phyloP scores from a whole-genome alignment of 2,888 invertebrate genomes.

The Tenthredo amoena region DNA sequence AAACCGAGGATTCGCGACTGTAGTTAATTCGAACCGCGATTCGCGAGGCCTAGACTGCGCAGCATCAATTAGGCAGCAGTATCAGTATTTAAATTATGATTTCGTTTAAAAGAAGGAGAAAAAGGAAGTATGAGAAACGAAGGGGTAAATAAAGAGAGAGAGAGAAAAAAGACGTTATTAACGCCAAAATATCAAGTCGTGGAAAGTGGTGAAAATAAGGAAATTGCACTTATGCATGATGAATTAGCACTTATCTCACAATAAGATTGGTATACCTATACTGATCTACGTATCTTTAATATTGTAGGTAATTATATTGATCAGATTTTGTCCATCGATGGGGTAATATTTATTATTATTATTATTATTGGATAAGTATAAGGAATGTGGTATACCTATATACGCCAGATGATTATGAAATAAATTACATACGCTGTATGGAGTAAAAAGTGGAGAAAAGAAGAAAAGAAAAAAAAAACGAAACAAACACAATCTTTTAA shows the following conservation, averaged over 20 bases:
- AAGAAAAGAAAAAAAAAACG: background rate
- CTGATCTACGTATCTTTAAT: background rate
- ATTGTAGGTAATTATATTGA: background rate
- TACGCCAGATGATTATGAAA: background rate
- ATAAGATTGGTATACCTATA: background rate
- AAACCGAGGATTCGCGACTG: background rate
- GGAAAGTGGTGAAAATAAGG: background rate
- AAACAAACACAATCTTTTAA: background rate
- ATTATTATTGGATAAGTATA: background rate
- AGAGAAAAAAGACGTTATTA: background rate
- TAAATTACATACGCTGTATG: background rate
- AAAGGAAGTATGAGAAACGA: background rate
- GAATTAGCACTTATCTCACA: background rate
- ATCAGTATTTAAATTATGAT: background rate
- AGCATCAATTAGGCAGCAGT: background rate
- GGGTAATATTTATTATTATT: background rate
- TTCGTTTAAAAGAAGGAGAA: background rate
- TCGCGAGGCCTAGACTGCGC: background rate
- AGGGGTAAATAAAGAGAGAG: background rate
- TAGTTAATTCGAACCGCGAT: background rate
- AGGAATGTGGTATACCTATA: background rate
- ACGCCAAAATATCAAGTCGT: background rate
- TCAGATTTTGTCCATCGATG: conserved; percentile 2
- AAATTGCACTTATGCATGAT: background rate
- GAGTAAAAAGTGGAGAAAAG: background rate